phyloP scores from a whole-genome alignment of 1,140 invertebrate genomes.

The Paraescarpia echinospica region DNA sequence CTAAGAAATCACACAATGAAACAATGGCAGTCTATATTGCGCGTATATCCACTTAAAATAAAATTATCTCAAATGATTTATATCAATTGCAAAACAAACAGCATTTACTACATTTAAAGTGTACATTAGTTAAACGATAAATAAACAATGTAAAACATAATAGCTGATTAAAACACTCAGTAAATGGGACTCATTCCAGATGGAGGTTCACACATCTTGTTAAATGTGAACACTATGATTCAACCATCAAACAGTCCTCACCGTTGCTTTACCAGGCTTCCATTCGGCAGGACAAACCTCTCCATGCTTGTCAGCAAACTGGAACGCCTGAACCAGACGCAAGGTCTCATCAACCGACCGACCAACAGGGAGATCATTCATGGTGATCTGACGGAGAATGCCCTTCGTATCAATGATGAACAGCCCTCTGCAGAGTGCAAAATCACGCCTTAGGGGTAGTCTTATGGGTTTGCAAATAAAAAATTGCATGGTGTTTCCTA shows the following conservation, averaged over 20 bases:
- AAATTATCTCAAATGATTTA: neutral
- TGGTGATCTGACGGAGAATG: conserved; percentile 69
- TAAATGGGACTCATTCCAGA: too few species aligned
- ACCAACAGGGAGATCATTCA: conserved; percentile 74
- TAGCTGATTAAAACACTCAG: too few species aligned
- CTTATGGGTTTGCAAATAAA: neutral
- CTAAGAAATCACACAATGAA: too few species aligned
- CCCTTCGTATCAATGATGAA: conserved; percentile 73
- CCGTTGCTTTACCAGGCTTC: conserved; percentile 74
- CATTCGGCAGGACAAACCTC: conserved; percentile 69
- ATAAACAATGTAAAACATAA: too few species aligned
- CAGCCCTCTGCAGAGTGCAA: conserved; percentile 62
- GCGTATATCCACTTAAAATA: neutral
- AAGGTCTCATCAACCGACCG: conserved; percentile 87
- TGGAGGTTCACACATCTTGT: too few species aligned
- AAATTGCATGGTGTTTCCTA: too few species aligned
- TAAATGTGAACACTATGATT: too few species aligned
- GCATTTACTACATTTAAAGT: neutral
- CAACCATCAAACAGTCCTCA: conserved; percentile 36
- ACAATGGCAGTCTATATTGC: too few species aligned
- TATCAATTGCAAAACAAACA: too few species aligned
- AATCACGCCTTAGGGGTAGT: neutral
- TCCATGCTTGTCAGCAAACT: conserved; percentile 88
- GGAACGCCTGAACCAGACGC: conserved; percentile 87
- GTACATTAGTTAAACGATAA: too few species aligned